These are phyloP conservation scores for Petrolisthes cinctipes DNA, from an alignment of 2,888 invertebrate species.

Conservation along the genomic window DNA sequence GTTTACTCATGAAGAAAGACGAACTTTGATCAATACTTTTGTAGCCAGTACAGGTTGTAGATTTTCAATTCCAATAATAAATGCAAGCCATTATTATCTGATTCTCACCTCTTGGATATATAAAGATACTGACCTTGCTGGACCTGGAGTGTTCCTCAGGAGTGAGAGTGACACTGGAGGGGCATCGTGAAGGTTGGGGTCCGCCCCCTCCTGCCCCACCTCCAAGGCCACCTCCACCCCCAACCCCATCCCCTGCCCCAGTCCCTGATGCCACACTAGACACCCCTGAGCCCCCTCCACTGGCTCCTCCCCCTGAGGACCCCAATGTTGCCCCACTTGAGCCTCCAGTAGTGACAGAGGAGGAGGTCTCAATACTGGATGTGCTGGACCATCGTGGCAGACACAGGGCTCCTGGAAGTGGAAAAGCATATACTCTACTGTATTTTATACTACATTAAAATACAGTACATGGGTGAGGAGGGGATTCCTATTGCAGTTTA, in stretches of 20 bases:
- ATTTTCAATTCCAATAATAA: too few relatives aligned
- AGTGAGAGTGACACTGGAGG: slow-evolving; percentile 61
- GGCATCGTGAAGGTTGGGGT: slow-evolving; percentile 52
- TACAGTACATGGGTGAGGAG: too few relatives aligned
- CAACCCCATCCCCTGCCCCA: slow-evolving; percentile 21
- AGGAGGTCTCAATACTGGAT: slow-evolving; percentile 66
- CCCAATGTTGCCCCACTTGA: background rate
- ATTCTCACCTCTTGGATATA: background rate
- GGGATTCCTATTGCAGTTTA: too few relatives aligned
- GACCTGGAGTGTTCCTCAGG: slow-evolving; percentile 61
- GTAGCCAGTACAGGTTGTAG: too few relatives aligned
- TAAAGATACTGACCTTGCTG: slow-evolving; percentile 44
- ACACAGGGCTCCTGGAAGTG: slow-evolving; percentile 80
- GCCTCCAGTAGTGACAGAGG: slow-evolving; percentile 32
- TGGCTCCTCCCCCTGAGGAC: background rate
- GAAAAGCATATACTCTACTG: too few relatives aligned
- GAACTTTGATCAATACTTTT: too few relatives aligned
- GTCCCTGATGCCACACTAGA: slow-evolving; percentile 20
- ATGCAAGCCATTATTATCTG: background rate
- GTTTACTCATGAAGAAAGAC: too few relatives aligned
- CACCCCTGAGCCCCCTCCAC: slow-evolving; percentile 32
- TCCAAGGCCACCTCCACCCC: slow-evolving; percentile 30
- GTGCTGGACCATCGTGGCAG: slow-evolving; percentile 82
- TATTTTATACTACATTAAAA: too few relatives aligned
- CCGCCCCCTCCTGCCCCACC: background rate